Evolutionary conservation across 2,888 invertebrate genomes (phyloP), one percentile per base, ranked within the genome.

Genomic region (Heliconius charithonia): DNA sequence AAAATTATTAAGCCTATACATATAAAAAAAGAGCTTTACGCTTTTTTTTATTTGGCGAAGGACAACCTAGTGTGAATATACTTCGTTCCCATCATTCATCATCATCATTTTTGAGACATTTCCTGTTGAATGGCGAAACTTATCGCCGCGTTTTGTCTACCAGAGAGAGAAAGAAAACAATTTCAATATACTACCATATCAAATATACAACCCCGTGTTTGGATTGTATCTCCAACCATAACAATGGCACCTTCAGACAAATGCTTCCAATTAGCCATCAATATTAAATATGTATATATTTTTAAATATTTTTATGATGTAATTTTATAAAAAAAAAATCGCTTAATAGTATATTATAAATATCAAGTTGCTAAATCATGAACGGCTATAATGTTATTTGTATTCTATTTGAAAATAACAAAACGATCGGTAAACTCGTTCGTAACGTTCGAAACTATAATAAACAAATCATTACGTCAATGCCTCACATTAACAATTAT

Each of bases 391-490:
- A 69, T 7, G 37, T 25, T 69, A 69, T 69, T 25, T 69, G 41
- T 41, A 27, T 69, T 69, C 41, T 69, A 45, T 41, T 66, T n/a
- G 22, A 12, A 62, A 63, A 74, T 41, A 62, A 41, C 45, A n/a
- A 66, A 51, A 74, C 74, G 27, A 74, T 29, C 62, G 37, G 27
- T 45, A 29, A 27, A 74, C 27, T 74, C 41, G 62, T 65, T 37
- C 62, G 32, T 65, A 74, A 74, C 74, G 45, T 65, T 74, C 19
- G 63, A 22, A 65, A 74, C 63, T 45, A 45, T 63, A 65, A 63
- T 65, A 74, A 74, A 74, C 45, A 74, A 65, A 63, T 45, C 63
- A 27, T 74, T 74, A 65, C 74, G 74, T 65, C 74, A 65, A 41
- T 74, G 45, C 65, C 27, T 22, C 41, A 63, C 63, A 63, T 63